Base-by-base conservation (phyloP, 2,888 invertebrate genomes). In the Subacronicta megacephala region DNA sequence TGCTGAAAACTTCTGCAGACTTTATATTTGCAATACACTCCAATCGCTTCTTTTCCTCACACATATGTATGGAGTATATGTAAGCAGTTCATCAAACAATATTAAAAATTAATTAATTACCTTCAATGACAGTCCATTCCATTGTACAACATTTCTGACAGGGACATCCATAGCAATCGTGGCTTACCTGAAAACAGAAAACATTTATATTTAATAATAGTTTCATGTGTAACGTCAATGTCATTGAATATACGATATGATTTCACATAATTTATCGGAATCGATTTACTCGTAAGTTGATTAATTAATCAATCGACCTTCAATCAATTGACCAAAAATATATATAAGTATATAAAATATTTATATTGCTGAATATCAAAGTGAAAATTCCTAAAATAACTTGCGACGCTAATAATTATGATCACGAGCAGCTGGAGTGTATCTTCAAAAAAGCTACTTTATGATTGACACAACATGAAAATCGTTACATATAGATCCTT, bases 11-110 rank as follows among this genome's bases (percentile, higher is more conserved):
- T 67, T 57, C 20, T 7, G 4, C 36, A 7, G 40, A 60, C 57
- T 63, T 60, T 40, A 37, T 41, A 52, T 47, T 47, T 52, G 56
- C 51, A 51, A 56, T 49, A 60, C 45, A 44, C 36, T 75, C 36
- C 42, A 40, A 54, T 54, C 13, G 47, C 51, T 59, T 42, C 13
- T 29, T 60, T 46, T 52, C 63, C 26, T 61, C 54, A 33, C 31
- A 29, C 38, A 49, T 54, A 47, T 31, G 38, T 15, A 41, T 7
- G 43, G 35, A 57, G 47, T 33, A 40, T n/a, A 31, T 18, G 29
- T 29, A 20, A 13, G n/a, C 20, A 13, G 31, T 16, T 50, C 31
- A 31, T 5, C 12, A 16, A 29, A 20, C 5, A 31, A 29, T 23
- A 23, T 23, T 6, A 7, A 3, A 23, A 5, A 6, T 3, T 5